Evolutionary conservation across 2,888 invertebrate species (phyloP), one percentile per base, ranked within the genome.

Genomic region (Hyposoter dolosus): DNA sequence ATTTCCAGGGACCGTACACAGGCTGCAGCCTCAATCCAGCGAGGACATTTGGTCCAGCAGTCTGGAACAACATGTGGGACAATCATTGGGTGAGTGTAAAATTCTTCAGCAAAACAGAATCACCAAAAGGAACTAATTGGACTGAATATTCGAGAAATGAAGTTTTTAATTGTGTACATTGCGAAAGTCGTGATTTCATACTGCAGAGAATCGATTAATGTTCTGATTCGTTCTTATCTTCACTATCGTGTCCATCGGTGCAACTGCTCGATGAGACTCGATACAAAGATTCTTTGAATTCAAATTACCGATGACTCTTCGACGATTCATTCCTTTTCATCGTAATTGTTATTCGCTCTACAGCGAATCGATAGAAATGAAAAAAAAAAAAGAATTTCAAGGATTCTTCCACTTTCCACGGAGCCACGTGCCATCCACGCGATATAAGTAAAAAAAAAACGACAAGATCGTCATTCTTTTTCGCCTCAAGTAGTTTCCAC

Each of bases 1-100:
- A 47, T 77, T 50, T 63, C 15, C 66, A 97, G 97, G 97, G 96
- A 43, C 96, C 96, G 7, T 95, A 96, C 87, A 97, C 97, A 0
- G 96, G 96, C 0, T 96, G 96, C 28, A 96, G 96, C 91, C 96
- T 97, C 96, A 97, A 97, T 91, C 97, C 97, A 0, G 96, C 96
- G 0, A 95, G 97, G 83, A 95, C 96, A 23, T 95, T 97, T 35
- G 97, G 95, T 0, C 97, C 97, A 0, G 97, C 97, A 0, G 89
- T 97, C 3, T 96, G 96, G 95, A 96, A 96, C 45, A 95, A 95
- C 1, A 94, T 95, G 63, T 97, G 97, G 96, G 90, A 93, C 0
- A 90, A 94, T 72, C 97, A 97, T 88, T 97, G 97, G 97, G 95
- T 96, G 91, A 94, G 95, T 89, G 50, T 12, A 53, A 0, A 23